Evolutionary conservation across 2,797 vertebrate species (phyloP), one percentile per base, ranked within the genome.

Genomic region (Anguilla obscura): DNA sequence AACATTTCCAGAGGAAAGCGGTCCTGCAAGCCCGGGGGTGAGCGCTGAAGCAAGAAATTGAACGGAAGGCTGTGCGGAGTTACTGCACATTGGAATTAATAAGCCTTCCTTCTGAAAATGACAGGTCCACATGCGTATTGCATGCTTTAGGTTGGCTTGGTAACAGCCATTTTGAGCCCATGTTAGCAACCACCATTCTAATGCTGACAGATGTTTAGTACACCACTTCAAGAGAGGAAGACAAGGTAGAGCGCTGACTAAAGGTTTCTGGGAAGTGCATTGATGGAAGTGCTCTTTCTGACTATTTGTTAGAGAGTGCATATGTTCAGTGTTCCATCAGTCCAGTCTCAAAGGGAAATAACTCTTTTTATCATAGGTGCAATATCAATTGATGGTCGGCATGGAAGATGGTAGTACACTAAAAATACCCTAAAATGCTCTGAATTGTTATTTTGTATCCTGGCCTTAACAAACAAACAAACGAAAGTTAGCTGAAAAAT

Each of bases 41-140:
- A 86, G 88, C 90, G 91, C 85, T 90, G 91, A 88, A 91, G 91
- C 92, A 93, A 88, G 91, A 92, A 93, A 92, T 92, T 93, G 90
- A 92, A 92, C 10, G 91, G 90, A 48, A 79, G 86, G 85, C 85
- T 88, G 86, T 89, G 82, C 88, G 79, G 87, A 87, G 87, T 87
- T 89, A 88, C 90, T 84, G 74, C 87, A 84, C 87, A 87, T 90
- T 58, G 88, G 86, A 86, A 85, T 89, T 92, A 91, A 92, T 90
- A 90, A 71, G 7, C n/a, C 27, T 71, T n/a, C 69, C 40, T 40
- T 79, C 66, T 79, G 86, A 33, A 45, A 27, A 82, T 88, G 91
- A 91, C 90, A 86, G 86, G 89, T 89, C 89, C 89, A 89, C 88
- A 88, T 82, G 85, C 84, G 80, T 89, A 91, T 91, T 89, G 86